A percentile compares a stretch with the other conserved stretches of the same genome.
Conservation (phyloP, 2,113 vertebrate species). For the Suncus etruscus region DNA sequence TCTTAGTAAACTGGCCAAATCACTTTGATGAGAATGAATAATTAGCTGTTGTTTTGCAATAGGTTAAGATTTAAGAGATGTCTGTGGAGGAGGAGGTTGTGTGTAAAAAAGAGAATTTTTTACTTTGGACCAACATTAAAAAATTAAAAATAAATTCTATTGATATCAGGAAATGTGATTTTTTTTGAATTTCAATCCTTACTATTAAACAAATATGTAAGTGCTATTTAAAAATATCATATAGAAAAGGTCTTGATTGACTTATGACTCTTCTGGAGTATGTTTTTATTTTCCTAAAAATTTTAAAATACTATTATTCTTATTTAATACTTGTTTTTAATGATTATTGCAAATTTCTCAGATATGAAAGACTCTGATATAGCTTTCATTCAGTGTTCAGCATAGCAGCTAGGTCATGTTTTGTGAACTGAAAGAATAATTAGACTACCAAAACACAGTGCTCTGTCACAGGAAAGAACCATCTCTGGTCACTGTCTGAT, state of each 20-base stretch:
- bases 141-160: too few species aligned
- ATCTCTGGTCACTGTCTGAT: slow-evolving; percentile 73
- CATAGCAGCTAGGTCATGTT: slow-evolving; percentile 21
- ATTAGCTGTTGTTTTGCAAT: background rate
- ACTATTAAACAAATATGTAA: slow-evolving; percentile 15
- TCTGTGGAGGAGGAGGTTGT: too few species aligned
- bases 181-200: slow-evolving; percentile 29
- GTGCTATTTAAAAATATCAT: background rate
- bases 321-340: background rate
- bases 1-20: slow-evolving; percentile 12
- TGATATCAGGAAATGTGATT: background rate
- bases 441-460: slow-evolving; percentile 79
- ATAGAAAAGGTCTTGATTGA: background rate
- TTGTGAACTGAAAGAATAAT: slow-evolving; percentile 61
- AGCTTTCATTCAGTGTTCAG: background rate
- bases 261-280: background rate
- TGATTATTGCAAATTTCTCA: background rate
- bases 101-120: background rate
- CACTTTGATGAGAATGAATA: background rate
- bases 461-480: slow-evolving; percentile 77
- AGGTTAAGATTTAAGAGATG: background rate
- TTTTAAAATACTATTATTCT: background rate
- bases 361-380: background rate
- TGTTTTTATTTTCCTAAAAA: background rate
- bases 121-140: too few species aligned